Evolutionary conservation across 2,888 invertebrate species (phyloP).

Genomic region (Trimorus sp.): DNA sequence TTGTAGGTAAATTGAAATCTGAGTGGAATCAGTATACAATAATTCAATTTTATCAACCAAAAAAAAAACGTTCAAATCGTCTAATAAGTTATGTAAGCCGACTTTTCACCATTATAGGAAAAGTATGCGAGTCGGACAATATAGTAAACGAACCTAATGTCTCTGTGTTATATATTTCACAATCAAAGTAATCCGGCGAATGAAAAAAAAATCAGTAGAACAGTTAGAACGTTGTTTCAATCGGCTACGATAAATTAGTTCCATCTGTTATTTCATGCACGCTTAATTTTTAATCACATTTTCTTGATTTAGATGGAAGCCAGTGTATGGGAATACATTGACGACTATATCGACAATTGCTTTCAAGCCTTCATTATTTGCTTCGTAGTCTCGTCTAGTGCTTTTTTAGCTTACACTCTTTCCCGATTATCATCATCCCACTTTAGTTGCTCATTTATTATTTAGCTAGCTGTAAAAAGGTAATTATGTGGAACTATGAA

Average conservation of each 20-base stretch:
- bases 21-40: neutral
- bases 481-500: conserved; percentile 75
- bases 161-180: conserved; percentile 59
- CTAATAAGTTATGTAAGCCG: too few species aligned
- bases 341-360: conserved; percentile 78
- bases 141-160: conserved; percentile 49
- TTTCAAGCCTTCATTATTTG: conserved; percentile 78
- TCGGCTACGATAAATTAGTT: conserved; percentile 18
- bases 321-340: conserved; percentile 80
- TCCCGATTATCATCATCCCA: conserved; percentile 76
- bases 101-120: too few species aligned
- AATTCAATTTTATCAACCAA: neutral
- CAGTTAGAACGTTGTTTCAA: neutral
- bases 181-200: conserved; percentile 2
- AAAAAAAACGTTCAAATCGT: too few species aligned
- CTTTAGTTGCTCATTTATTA: conserved; percentile 77
- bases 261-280: conserved; percentile 37
- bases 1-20: conserved; percentile 7
- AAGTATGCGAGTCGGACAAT: neutral
- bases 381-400: conserved; percentile 81
- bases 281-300: conserved; percentile 64
- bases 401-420: conserved; percentile 77
- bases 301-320: conserved; percentile 80
- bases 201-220: conserved; percentile 1
- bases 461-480: conserved; percentile 78